Base-by-base conservation (phyloP, 2,797 vertebrate genomes). In the Gobio occitaniae region DNA sequence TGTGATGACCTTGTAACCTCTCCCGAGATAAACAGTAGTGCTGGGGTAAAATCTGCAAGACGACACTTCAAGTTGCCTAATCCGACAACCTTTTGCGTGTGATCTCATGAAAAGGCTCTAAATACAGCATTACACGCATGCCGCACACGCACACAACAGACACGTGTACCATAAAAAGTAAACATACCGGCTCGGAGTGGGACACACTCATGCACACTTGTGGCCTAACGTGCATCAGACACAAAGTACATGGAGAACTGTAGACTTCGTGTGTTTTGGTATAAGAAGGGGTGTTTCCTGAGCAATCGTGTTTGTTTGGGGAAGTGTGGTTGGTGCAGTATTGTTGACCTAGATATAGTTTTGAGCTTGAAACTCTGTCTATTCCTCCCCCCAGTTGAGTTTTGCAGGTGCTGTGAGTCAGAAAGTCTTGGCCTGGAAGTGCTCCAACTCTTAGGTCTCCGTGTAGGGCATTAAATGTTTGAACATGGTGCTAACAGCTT, bases 341-440 rank as follows among this genome's bases (percentile, higher is more conserved):
- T 86, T 91, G 78, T 87, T 92, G 91, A 93, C 87, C 88, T 87
- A 92, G 86, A 93, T 92, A 92, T 92, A 90, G 76, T 89, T 63
- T 84, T 90, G 86, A 91, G 90, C 86, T 76, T 89, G 89, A 92
- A 91, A 88, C 86, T 88, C 82, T 80, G 86, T 89, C 75, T 80
- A 19, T 86, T 86, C 68, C 84, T 81, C 90, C 91, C 90, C n/a
- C 89, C 91, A 89, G 92, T 89, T 66, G 84, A 91, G 89, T 68
- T 75, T 68, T 91, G 90, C 93, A 94, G 93, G 91, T 94, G 92
- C 91, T 93, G 90, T 90, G 92, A 93, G 86, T 86, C 86, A 70
- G 65, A 44, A 85, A 68, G 65, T 86, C 83, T 88, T 72, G 63
- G 32, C 10, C 25, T 89, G 89, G 88, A 83, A 63, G 59, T 36